These are phyloP conservation scores for Aradophagus sp. DNA, from an alignment of 1,140 invertebrate genomes.

Conservation along the genomic window DNA sequence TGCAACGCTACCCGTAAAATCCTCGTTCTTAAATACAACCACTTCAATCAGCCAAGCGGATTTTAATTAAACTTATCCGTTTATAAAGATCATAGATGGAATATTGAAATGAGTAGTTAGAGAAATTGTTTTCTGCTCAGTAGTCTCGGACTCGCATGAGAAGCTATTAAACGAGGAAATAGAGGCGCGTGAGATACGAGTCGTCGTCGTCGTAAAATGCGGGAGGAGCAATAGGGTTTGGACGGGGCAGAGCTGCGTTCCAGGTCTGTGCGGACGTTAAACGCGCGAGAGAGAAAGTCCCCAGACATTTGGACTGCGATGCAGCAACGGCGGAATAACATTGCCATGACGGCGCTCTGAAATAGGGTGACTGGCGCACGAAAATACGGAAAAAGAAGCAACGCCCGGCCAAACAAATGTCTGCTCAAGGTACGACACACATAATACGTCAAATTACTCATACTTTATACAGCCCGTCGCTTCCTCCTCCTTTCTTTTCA, in stretches of 20 bases:
- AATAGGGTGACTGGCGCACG: conserved; percentile 53
- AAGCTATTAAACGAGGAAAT: conserved; percentile 63
- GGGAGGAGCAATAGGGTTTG: conserved; percentile 56
- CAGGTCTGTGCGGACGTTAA: conserved; percentile 47
- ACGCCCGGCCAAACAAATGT: conserved; percentile 65
- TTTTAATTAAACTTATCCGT: no score
- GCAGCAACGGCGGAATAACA: conserved; percentile 50
- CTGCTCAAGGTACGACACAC: conserved; percentile 54
- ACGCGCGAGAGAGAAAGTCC: conserved; percentile 64
- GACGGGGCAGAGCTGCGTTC: conserved; percentile 48
- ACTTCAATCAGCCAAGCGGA: no score
- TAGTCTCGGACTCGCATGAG: conserved; percentile 55
- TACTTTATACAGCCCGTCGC: no score
- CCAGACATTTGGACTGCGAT: conserved; percentile 50
- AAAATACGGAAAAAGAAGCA: conserved; percentile 38
- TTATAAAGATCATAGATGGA: no score
- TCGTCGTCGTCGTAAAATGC: conserved; percentile 65
- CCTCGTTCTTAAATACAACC: no score
- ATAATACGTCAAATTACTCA: conserved; percentile 37
- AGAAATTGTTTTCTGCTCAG: conserved; percentile 32
- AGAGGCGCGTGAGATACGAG: conserved; percentile 56
- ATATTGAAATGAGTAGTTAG: conserved; percentile 11
- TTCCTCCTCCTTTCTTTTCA: no score
- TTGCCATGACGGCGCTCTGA: conserved; percentile 44
- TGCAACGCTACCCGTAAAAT: no score